Evolutionary conservation across 2,888 invertebrate genomes (phyloP), one percentile per base, ranked within the genome.

Genomic region (Clepsis dumicolana): DNA sequence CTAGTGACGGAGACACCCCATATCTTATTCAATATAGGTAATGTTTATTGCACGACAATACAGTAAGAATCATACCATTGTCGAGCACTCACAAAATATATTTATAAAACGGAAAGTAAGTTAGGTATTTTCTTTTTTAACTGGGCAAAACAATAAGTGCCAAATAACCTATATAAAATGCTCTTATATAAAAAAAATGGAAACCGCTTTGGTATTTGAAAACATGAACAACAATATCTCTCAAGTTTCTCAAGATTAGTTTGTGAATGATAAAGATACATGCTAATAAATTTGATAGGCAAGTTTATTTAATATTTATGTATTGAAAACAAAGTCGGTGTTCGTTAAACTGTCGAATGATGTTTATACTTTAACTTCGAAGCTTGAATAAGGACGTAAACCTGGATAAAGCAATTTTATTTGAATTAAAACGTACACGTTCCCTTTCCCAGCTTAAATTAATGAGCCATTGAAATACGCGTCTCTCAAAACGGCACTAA

Each of bases 391-490:
- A 56, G 8, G 56, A 44, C 4, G 32, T 56, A 29, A 52, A 67
- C 56, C 54, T 50, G 44, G 48, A 48, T 38, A 57, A 61, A 32
- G 48, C 50, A 35, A 62, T 56, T 63, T 62, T 48, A 44, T 52
- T 35, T 18, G 29, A 68, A 68, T 68, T 50, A 68, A 68, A 63
- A 68, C 65, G 71, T 68, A 72, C 72, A 61, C 70, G 70, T 72
- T 73, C 72, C 71, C 67, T 56, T 73, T 74, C 71, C 57, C 65
- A 72, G 69, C 71, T 73, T 75, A 73, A 77, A 78, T 77, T 76
- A 70, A 78, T 78, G 76, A 80, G 69, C 71, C 71, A 69, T 60
- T 69, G 74, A 73, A 74, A 73, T 74, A 77, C 71, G 73, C 68
- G 74, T 73, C 63, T 59, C 59, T 68, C 68, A 52, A 63, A 52